A percentile compares a stretch with the other conserved stretches of the same genome.
Conservation (phyloP, 2,113 vertebrate genomes). For the Chrysochloris asiatica region DNA sequence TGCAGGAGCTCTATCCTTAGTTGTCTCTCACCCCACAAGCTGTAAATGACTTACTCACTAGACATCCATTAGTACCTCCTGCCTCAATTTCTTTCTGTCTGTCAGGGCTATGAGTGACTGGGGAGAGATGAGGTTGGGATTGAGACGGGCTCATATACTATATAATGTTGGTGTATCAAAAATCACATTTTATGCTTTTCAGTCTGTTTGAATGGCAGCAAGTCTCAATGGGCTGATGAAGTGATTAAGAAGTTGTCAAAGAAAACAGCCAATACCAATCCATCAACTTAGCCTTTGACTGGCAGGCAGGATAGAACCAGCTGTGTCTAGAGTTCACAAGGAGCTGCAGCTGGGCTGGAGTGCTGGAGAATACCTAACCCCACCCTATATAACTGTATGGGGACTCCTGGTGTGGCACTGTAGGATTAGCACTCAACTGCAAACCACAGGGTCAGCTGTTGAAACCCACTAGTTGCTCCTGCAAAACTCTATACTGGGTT, state of each 20-base stretch:
- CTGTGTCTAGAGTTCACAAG: constrained; percentile 16
- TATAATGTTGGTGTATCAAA: not conserved
- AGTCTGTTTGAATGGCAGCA: not conserved
- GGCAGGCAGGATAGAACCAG: not conserved
- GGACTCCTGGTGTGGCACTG: no score
- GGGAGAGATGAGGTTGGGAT: not conserved
- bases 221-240: not conserved
- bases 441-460: no score
- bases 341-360: not conserved
- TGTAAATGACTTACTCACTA: not conserved
- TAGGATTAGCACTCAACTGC: no score
- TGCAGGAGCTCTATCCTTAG: not conserved
- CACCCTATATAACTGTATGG: no score
- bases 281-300: constrained; percentile 1
- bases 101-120: not conserved
- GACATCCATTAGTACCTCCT: not conserved
- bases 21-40: not conserved
- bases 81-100: not conserved
- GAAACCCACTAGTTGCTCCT: no score
- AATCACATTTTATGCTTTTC: not conserved
- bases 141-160: not conserved
- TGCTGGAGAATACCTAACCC: not conserved
- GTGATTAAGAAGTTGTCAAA: constrained; percentile 36
- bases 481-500: no score
- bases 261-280: not conserved